phyloP scores from a whole-genome alignment of 2,888 invertebrate genomes.

The Lapara coniferarum region DNA sequence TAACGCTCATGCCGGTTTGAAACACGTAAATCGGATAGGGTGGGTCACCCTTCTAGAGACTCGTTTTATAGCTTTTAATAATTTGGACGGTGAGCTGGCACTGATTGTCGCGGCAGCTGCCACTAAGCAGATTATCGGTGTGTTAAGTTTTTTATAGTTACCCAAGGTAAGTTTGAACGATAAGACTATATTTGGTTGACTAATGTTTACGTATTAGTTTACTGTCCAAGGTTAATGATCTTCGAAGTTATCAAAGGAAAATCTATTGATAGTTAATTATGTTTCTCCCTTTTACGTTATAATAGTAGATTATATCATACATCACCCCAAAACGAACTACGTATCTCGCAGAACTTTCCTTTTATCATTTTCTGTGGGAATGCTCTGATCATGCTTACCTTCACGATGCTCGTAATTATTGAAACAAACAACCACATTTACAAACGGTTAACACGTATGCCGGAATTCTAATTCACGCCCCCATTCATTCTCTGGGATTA shows the following conservation, averaged over 20 bases:
- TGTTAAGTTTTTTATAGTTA: conserved; percentile 59
- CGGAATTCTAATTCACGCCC: conserved; percentile 34
- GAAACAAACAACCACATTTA: conserved; percentile 5
- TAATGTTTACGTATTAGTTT: conserved; percentile 41
- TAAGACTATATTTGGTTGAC: conserved; percentile 49
- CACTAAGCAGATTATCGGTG: conserved; percentile 68
- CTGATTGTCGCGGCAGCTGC: conserved; percentile 77
- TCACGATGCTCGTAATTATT: neutral
- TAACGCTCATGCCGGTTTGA: conserved; percentile 69
- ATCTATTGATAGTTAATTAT: neutral
- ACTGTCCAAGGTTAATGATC: conserved; percentile 32
- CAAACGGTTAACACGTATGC: neutral
- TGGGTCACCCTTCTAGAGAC: conserved; percentile 78
- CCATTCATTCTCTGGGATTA: conserved; percentile 31
- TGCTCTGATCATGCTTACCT: too few species aligned
- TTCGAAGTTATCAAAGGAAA: neutral
- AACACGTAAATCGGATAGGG: conserved; percentile 74
- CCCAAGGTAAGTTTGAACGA: conserved; percentile 55
- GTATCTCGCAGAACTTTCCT: neutral
- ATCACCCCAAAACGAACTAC: neutral
- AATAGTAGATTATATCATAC: neutral
- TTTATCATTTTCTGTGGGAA: neutral
- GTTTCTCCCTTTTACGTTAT: neutral
- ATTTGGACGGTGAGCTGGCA: conserved; percentile 79
- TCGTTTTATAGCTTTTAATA: conserved; percentile 83